phyloP scores from a whole-genome alignment of 2,888 invertebrate species.

The Diarsia mendica region DNA sequence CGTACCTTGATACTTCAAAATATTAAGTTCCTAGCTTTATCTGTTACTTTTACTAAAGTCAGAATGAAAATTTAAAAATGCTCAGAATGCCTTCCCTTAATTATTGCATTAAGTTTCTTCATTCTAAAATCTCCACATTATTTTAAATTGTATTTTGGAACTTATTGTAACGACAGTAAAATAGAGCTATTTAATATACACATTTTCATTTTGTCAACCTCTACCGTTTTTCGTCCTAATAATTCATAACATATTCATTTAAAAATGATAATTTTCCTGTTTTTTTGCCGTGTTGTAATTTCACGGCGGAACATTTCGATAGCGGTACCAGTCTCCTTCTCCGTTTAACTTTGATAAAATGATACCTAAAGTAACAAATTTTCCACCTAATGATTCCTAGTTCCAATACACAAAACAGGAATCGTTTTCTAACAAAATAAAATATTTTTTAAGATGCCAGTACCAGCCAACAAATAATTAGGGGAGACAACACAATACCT shows the following conservation, averaged over 20 bases:
- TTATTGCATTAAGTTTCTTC: not conserved
- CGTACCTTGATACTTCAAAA: not conserved
- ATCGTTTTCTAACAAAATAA: not conserved
- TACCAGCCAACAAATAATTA: not conserved
- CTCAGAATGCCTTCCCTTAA: not conserved
- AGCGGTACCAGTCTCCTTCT: not conserved
- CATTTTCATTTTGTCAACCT: not conserved
- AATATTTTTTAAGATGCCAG: not conserved
- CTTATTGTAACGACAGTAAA: not conserved
- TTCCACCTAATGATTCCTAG: not conserved
- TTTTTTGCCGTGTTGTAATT: not conserved
- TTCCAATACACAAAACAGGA: not conserved
- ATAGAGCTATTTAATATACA: not conserved
- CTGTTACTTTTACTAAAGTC: not conserved
- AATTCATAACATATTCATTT: not conserved
- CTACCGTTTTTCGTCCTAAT: not conserved
- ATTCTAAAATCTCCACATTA: not conserved
- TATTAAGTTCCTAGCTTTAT: not conserved
- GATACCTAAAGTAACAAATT: not conserved
- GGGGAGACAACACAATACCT: slow-evolving; percentile 14
- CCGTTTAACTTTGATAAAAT: not conserved
- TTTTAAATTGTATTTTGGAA: too few species aligned
- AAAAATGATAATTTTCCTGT: not conserved
- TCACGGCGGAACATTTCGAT: not conserved
- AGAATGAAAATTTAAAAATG: too few species aligned